These are phyloP conservation scores for Tursiops truncatus DNA, from an alignment of 2,113 vertebrate genomes.

Conservation along the genomic window DNA sequence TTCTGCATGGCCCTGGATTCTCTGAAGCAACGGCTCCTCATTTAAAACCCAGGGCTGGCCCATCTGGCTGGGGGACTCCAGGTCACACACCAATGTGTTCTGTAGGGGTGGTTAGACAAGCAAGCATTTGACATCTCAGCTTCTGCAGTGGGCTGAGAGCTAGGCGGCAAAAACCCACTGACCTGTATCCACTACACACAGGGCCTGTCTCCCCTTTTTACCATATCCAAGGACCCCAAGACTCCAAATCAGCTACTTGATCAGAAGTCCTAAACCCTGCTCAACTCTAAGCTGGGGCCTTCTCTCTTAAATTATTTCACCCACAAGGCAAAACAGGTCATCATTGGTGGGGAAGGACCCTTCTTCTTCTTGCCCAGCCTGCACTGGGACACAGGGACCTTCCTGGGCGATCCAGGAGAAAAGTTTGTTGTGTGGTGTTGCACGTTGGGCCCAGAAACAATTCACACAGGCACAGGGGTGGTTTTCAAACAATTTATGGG, in stretches of 20 bases:
- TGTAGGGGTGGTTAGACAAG: too few species aligned
- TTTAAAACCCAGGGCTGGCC: background rate
- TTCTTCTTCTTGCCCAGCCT: background rate
- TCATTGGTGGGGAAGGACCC: background rate
- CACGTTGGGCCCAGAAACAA: background rate
- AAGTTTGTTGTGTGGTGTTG: background rate
- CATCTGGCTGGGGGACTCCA: background rate
- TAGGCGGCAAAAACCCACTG: background rate
- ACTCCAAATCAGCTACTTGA: background rate
- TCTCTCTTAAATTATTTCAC: background rate
- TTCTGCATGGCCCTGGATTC: background rate
- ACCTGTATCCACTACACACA: background rate
- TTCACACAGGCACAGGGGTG: background rate
- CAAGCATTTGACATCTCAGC: background rate
- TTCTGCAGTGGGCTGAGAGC: background rate
- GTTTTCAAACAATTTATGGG: conserved; percentile 16
- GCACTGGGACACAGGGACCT: background rate
- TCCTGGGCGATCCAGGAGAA: background rate
- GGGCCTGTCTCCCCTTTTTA: background rate
- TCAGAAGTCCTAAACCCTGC: background rate
- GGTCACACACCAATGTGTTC: background rate
- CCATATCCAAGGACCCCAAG: background rate
- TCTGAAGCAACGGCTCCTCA: background rate
- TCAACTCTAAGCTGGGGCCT: background rate
- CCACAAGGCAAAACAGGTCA: background rate